phyloP scores from a whole-genome alignment of 2,888 invertebrate species.

The Nemurella pictetii region DNA sequence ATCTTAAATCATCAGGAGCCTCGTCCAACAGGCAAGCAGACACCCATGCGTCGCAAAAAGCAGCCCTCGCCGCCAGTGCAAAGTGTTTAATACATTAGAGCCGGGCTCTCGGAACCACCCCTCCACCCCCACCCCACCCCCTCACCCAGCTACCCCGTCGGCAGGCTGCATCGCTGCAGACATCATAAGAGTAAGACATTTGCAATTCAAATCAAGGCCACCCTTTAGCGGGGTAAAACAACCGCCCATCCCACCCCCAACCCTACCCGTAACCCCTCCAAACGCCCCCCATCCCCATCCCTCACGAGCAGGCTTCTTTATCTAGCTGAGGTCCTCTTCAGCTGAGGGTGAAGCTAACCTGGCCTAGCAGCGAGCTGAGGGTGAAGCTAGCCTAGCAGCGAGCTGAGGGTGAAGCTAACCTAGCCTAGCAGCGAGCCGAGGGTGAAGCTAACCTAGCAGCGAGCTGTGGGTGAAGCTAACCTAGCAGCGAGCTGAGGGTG shows the following conservation, averaged over 20 bases:
- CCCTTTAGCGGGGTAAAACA: constrained; percentile 27
- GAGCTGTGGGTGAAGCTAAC: no score
- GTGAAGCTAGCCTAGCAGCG: no score
- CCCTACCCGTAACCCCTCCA: neutral
- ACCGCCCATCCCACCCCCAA: constrained; percentile 1
- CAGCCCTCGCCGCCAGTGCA: neutral
- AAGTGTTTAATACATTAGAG: neutral
- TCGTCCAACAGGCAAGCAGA: neutral
- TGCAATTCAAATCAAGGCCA: constrained; percentile 15
- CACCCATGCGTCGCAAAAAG: neutral
- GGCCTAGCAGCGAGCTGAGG: neutral
- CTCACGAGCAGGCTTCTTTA: neutral
- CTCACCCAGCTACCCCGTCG: neutral
- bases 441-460: no score
- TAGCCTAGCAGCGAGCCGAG: no score
- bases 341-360: neutral
- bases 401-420: no score
- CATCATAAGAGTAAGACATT: constrained; percentile 22
- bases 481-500: no score
- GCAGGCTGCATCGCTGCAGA: neutral
- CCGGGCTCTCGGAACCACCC: neutral
- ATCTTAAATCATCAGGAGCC: no score
- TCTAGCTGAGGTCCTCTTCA: no score
- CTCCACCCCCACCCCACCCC: neutral
- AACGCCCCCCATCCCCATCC: neutral